A percentile compares a stretch with the other conserved stretches of the same genome.
Conservation (phyloP, 2,888 invertebrate genomes). For the Napeogenes inachia region DNA sequence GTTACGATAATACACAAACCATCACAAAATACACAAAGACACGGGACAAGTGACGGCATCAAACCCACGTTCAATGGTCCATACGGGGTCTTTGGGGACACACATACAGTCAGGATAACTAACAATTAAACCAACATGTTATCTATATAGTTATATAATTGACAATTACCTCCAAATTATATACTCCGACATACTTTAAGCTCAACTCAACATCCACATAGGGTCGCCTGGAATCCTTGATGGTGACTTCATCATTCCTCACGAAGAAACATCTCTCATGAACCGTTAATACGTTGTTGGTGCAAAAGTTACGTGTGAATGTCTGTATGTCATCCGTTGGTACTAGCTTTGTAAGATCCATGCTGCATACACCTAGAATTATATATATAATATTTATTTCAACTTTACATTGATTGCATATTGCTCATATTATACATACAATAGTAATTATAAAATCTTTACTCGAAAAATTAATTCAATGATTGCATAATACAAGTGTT, state of each 20-base stretch:
- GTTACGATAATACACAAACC: too few species aligned
- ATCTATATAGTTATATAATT: too few species aligned
- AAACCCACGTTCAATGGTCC: too few species aligned
- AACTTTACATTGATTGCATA: not conserved
- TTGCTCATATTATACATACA: too few species aligned
- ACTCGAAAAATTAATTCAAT: too few species aligned
- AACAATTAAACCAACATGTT: too few species aligned
- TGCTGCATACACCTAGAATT: constrained; percentile 62
- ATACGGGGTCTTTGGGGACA: too few species aligned
- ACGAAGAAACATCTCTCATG: constrained; percentile 64
- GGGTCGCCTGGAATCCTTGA: constrained; percentile 43
- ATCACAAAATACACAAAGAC: too few species aligned
- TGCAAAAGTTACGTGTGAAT: constrained; percentile 59
- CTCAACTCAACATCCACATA: constrained; percentile 73
- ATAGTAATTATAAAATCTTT: too few species aligned
- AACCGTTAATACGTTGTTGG: constrained; percentile 55
- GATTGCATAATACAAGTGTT: too few species aligned
- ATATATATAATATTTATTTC: not conserved
- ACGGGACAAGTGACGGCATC: too few species aligned
- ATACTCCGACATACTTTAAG: constrained; percentile 55
- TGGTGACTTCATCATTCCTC: constrained; percentile 41
- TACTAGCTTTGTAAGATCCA: constrained; percentile 72
- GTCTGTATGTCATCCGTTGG: constrained; percentile 56
- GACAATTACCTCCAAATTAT: constrained; percentile 38
- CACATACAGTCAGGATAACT: too few species aligned